These are phyloP conservation scores for Xenopus borealis DNA, from an alignment of 2,113 vertebrate genomes.

Conservation along the genomic window DNA sequence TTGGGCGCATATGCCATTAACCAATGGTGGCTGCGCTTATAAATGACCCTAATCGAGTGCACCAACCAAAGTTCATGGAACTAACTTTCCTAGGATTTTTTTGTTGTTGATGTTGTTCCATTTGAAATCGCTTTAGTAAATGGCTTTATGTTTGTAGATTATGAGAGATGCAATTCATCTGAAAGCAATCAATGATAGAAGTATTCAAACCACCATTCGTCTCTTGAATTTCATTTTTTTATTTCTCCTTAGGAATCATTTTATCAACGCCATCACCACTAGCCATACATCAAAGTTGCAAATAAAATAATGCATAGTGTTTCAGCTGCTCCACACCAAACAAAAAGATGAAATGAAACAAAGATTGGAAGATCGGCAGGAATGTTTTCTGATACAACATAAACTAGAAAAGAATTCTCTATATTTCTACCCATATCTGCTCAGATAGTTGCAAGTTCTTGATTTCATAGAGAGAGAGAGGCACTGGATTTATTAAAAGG, in stretches of 20 bases:
- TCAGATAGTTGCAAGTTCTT: no score
- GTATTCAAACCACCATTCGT: conserved; percentile 28
- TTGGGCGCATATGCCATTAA: no score
- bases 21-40: no score
- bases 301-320: conserved; percentile 6
- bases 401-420: no score
- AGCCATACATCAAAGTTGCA: conserved; percentile 29
- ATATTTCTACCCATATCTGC: no score
- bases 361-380: neutral
- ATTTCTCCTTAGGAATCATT: conserved; percentile 38
- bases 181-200: conserved; percentile 37
- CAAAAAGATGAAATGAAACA: neutral
- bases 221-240: conserved; percentile 22
- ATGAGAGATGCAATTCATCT: conserved; percentile 40
- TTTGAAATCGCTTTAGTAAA: conserved; percentile 23
- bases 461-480: no score
- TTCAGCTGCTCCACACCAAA: conserved; percentile 1
- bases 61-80: neutral
- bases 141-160: conserved; percentile 29
- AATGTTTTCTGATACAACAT: no score
- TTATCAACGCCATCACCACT: conserved; percentile 20
- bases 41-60: no score
- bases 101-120: neutral
- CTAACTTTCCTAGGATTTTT: neutral
- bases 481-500: no score